Conservation (phyloP, 1,140 invertebrate species). For the Dendrolimus kikuchii region DNA sequence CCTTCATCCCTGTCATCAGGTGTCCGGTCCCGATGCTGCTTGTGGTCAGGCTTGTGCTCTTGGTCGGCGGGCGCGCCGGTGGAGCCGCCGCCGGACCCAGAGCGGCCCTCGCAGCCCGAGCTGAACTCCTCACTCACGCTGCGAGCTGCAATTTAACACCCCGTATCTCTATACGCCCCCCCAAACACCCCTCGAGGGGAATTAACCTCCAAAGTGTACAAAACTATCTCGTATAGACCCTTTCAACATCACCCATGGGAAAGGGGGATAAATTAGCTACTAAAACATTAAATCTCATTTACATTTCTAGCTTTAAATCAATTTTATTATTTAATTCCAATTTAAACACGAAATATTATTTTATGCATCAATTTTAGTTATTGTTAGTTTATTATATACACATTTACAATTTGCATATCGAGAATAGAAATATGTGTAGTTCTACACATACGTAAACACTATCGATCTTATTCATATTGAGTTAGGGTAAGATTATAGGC, state of each 20-base stretch:
- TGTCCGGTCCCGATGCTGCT: slow-evolving; percentile 77
- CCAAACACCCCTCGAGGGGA: slow-evolving; percentile 17
- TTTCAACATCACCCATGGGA: too few species aligned
- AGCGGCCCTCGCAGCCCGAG: slow-evolving; percentile 66
- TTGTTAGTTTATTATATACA: background rate
- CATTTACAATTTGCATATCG: background rate
- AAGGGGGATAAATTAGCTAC: too few species aligned
- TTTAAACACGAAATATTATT: too few species aligned
- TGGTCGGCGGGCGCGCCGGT: slow-evolving; percentile 60
- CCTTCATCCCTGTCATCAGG: slow-evolving; percentile 92
- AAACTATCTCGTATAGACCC: too few species aligned
- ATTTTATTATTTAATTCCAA: too few species aligned
- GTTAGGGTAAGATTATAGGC: too few species aligned
- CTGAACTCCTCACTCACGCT: slow-evolving; percentile 68
- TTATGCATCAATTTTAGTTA: background rate
- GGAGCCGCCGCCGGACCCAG: slow-evolving; percentile 60
- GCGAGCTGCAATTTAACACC: slow-evolving; percentile 52
- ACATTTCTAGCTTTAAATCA: too few species aligned
- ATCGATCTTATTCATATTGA: too few species aligned
- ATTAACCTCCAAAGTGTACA: background rate
- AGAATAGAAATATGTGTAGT: too few species aligned
- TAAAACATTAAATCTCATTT: too few species aligned
- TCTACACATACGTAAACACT: too few species aligned
- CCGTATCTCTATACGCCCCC: slow-evolving; percentile 41
- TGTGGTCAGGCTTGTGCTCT: slow-evolving; percentile 64